Base-by-base conservation (phyloP, 2,797 vertebrate genomes). In the Darevskia mixta region DNA sequence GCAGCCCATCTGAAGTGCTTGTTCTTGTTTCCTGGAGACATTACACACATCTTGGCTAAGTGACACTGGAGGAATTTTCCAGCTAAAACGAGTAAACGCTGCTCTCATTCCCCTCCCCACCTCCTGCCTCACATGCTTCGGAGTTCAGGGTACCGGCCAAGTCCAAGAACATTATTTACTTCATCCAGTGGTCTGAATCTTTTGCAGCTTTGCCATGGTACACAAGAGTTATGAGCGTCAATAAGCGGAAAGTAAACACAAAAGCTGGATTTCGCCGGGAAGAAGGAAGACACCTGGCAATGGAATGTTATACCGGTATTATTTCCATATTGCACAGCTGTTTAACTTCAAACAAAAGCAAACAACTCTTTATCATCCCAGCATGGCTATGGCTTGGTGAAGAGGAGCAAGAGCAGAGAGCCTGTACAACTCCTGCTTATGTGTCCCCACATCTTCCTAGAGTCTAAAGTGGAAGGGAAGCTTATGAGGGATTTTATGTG, bases 41-140 rank as follows among this genome's bases (percentile, higher is more conserved):
- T 86, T 89, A 76, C 89, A 90, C 82, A 92, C 79, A 92, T 90
- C 75, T 92, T 95, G 95, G 94, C 89, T 94, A 93, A 95, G 88
- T 69, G 85, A 93, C 93, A 90, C 93, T 41, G 89, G 95, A 94
- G 87, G 93, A 95, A 90, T 91, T 94, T 96, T 96, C 95, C 95
- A 96, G 93, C 82, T 95, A 82, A 94, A 95, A 94, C 79, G 17
- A 92, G 71, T 87, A 91, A 86, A 1, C 55, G 27, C 82, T 82
- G 27, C 29, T 79, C n/a, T 64, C 81, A 20, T 79, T 80, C 0
- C 0, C 93, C 85, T 91, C 92, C 95, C 93, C 93, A 87, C 90
- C 91, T 29, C 88, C 89, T 72, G 61, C 85, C 90, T 83, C 94
- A 86, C 89, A 92, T 95, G 95, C 92, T 94, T 55, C 3, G 13